These are phyloP conservation scores for Mechanitis mazaeus DNA, from an alignment of 2,888 invertebrate species.

Conservation along the genomic window DNA sequence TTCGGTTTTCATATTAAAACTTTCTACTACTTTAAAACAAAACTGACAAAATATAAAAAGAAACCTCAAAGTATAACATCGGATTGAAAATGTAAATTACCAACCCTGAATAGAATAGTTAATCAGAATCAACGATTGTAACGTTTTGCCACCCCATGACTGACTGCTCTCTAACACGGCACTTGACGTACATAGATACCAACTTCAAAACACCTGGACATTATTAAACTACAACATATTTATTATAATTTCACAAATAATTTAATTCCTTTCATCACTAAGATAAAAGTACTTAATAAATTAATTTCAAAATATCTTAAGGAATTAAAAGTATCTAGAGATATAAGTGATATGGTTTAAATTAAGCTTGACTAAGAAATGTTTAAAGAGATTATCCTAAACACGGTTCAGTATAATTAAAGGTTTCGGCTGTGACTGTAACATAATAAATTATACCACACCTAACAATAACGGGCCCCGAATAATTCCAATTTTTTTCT, in stretches of 20 bases:
- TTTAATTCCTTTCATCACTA: neutral
- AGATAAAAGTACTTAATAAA: neutral
- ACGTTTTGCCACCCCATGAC: constrained; percentile 56
- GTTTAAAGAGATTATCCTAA: neutral
- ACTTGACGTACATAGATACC: constrained; percentile 34
- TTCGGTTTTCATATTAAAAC: too few relatives aligned
- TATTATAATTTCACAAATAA: neutral
- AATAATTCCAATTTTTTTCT: constrained; percentile 50
- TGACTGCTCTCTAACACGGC: constrained; percentile 57
- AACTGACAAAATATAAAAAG: too few relatives aligned
- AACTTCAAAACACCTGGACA: too few relatives aligned
- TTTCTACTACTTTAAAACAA: too few relatives aligned
- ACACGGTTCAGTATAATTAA: neutral
- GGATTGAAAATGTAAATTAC: constrained; percentile 9
- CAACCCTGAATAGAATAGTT: constrained; percentile 47
- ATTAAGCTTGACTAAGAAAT: too few relatives aligned
- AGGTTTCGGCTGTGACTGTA: neutral
- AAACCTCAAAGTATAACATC: too few relatives aligned
- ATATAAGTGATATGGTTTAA: too few relatives aligned
- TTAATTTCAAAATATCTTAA: too few relatives aligned
- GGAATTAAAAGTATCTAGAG: too few relatives aligned
- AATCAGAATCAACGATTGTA: constrained; percentile 48
- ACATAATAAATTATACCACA: constrained; percentile 39
- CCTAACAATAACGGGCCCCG: constrained; percentile 46
- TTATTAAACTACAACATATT: too few relatives aligned